These are phyloP conservation scores for Gymnopithys bicolor DNA, from an alignment of 2,797 vertebrate species.

Conservation along the genomic window DNA sequence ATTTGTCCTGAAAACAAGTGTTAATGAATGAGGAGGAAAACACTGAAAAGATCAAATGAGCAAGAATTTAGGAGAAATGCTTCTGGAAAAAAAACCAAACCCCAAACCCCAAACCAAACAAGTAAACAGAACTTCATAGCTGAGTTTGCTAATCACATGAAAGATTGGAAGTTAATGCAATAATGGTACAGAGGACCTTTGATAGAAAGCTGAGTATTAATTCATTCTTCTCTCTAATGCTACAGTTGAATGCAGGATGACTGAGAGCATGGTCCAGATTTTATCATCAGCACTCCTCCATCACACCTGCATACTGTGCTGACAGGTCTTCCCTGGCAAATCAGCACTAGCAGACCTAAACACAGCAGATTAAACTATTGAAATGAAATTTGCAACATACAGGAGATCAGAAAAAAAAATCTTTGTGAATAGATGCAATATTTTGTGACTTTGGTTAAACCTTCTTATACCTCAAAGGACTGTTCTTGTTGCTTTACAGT, in stretches of 20 bases:
- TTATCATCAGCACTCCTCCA: neutral
- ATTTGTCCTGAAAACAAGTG: neutral
- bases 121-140: neutral
- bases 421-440: neutral
- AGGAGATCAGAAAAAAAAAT: neutral
- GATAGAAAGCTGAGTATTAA: neutral
- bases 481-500: neutral
- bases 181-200: neutral
- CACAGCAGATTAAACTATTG: neutral
- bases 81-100: neutral
- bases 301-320: fast-evolving
- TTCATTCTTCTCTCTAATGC: neutral
- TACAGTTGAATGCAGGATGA: neutral
- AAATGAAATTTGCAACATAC: neutral
- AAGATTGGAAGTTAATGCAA: neutral
- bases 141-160: neutral
- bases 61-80: neutral
- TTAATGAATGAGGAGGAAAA: neutral
- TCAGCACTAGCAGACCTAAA: neutral
- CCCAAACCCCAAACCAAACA: neutral
- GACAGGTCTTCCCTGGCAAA: neutral
- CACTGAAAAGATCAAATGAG: neutral
- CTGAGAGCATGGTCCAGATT: neutral
- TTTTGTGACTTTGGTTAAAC: neutral
- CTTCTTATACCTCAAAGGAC: neutral